Base-by-base conservation (phyloP, 2,888 invertebrate genomes). In the Diachrysia chrysitis region DNA sequence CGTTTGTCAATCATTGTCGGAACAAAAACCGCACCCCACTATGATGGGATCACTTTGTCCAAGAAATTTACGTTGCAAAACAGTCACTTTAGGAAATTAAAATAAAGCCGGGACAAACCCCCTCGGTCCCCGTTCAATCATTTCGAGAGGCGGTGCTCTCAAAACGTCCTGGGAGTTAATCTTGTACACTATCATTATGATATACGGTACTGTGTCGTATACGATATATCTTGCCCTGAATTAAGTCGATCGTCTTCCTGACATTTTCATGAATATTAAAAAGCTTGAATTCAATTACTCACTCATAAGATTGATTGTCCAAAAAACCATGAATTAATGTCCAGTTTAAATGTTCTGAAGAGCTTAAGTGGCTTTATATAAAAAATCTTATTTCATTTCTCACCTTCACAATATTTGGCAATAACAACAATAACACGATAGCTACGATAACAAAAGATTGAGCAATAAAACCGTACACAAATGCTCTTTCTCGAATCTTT, bases 31-130 rank as follows among this genome's bases (percentile, higher is more conserved):
- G 81, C 85, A 84, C 82, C 85, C 85, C 75, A 86, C 85, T 85
- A 84, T 85, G 85, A 87, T 85, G 79, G 83, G 83, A 77, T 83
- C 80, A 83, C 83, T 87, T 85, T 82, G 88, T 89, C 84, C 86
- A 85, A 89, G 87, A 83, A 90, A 90, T 92, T 91, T 88, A 91
- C 89, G 91, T 92, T 91, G 91, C 93, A 91, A 93, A 94, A 91
- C 89, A 91, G 92, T 90, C 93, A 95, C 95, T 95, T 95, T 91
- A 90, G 90, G 85, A 93, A 94, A 95, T 95, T 95, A 94, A 94
- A 95, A 94, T 93, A 91, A 93, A 92, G 89, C 91, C 87, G 84
- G 86, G 71, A 86, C 90, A 89, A 93, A 90, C 89, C 92, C 91
- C 91, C 92, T 89, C 88, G 90, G 93, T 93, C 95, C 95, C 94